Percentiles rank a stretch among this genome's conserved stretches.
Evolutionary conservation across 2,888 invertebrate species (phyloP).

Genomic region (Clepsis dumicolana): DNA sequence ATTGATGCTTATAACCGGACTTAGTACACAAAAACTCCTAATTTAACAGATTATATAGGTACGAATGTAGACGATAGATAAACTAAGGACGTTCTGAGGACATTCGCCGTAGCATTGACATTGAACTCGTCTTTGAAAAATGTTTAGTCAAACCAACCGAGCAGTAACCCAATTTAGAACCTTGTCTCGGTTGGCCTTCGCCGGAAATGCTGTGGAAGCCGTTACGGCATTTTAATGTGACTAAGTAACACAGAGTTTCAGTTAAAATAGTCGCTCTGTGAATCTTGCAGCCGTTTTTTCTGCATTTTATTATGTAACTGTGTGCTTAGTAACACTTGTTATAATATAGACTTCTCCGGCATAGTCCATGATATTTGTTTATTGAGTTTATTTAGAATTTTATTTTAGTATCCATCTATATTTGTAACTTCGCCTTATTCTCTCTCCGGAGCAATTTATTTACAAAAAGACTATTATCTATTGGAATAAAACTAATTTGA

Average conservation of each 20-base stretch:
- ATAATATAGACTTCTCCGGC: neutral
- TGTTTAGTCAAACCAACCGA: neutral
- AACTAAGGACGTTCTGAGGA: constrained; percentile 14
- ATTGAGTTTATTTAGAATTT: neutral
- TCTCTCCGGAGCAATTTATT: neutral
- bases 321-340: constrained; percentile 6
- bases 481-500: neutral
- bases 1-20: neutral
- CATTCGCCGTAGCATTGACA: neutral
- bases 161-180: neutral
- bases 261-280: neutral
- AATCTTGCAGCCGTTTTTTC: neutral
- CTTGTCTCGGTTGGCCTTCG: neutral
- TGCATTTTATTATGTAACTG: neutral
- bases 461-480: neutral
- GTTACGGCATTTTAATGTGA: neutral
- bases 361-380: neutral
- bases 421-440: neutral
- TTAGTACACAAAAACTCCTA: constrained; percentile 6
- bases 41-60: constrained; percentile 1
- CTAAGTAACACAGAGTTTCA: neutral
- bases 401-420: neutral
- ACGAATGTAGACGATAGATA: constrained; percentile 1
- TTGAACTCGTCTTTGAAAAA: constrained; percentile 8
- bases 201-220: neutral